A percentile compares a stretch with the other conserved stretches of the same genome.
phyloP scores from a whole-genome alignment of 2,113 vertebrate species.

The Corythaeola cristata region DNA sequence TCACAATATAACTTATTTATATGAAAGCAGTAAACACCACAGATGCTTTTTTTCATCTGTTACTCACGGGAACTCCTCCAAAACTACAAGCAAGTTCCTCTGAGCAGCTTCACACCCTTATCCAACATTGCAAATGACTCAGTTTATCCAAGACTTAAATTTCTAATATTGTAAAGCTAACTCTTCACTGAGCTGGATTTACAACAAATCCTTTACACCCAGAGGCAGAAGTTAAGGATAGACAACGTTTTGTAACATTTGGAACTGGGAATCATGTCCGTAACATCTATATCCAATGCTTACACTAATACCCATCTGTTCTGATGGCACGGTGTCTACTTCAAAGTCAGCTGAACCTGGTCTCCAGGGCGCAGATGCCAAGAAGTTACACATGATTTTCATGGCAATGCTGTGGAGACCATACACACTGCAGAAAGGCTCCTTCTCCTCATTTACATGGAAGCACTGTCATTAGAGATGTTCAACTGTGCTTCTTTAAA shows the following conservation, averaged over 20 bases:
- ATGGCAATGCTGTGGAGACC: not conserved
- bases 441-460: not conserved
- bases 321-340: not conserved
- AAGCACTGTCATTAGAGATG: not conserved
- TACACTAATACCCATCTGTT: constrained; percentile 64
- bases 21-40: not conserved
- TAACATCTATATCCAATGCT: constrained; percentile 19
- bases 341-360: constrained; percentile 1
- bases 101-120: not conserved
- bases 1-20: not conserved
- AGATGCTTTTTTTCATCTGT: not conserved
- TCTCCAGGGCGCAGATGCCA: not conserved
- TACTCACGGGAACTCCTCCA: not conserved
- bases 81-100: not conserved
- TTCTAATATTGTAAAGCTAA: constrained; percentile 17
- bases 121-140: not conserved
- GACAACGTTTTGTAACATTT: constrained; percentile 15
- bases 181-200: constrained; percentile 36
- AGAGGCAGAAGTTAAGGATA: constrained; percentile 45
- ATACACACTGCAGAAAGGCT: not conserved
- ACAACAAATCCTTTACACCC: constrained; percentile 46
- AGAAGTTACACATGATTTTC: not conserved
- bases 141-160: not conserved
- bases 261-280: constrained; percentile 19
- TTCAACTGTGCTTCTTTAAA: not conserved